A percentile compares a stretch with the other conserved stretches of the same genome.
These are phyloP conservation scores for Masticophis lateralis DNA, from an alignment of 2,797 vertebrate species.

Conservation along the genomic window DNA sequence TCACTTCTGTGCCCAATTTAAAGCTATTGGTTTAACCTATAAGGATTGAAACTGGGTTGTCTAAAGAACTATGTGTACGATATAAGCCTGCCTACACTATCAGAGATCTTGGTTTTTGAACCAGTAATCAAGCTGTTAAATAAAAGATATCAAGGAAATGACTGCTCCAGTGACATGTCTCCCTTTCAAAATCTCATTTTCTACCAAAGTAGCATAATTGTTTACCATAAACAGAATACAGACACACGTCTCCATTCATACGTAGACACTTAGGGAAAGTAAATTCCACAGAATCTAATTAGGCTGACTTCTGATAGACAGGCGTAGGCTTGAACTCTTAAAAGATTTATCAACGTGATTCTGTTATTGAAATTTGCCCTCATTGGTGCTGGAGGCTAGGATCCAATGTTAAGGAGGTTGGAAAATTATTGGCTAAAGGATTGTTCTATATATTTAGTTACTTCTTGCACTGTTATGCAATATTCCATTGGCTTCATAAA, in stretches of 20 bases:
- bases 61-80: neutral
- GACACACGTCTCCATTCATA: neutral
- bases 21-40: neutral
- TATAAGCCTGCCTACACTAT: neutral
- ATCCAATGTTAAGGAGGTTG: neutral
- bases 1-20: neutral
- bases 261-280: neutral
- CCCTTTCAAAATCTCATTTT: neutral
- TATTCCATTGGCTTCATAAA: neutral
- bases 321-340: neutral
- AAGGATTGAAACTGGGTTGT: neutral
- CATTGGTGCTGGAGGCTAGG: neutral
- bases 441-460: neutral
- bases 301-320: neutral
- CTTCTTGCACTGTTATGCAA: neutral
- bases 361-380: neutral
- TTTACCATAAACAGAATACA: slow-evolving; percentile 4
- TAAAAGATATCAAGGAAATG: neutral
- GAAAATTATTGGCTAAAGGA: neutral
- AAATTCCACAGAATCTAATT: neutral
- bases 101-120: neutral
- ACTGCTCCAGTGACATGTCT: neutral
- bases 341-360: neutral
- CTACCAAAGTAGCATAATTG: neutral
- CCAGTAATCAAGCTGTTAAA: neutral